Percentiles rank a stretch among this genome's conserved stretches.
These are phyloP conservation scores for Etheostoma nigrum DNA, from an alignment of 2,797 vertebrate genomes.

Conservation along the genomic window DNA sequence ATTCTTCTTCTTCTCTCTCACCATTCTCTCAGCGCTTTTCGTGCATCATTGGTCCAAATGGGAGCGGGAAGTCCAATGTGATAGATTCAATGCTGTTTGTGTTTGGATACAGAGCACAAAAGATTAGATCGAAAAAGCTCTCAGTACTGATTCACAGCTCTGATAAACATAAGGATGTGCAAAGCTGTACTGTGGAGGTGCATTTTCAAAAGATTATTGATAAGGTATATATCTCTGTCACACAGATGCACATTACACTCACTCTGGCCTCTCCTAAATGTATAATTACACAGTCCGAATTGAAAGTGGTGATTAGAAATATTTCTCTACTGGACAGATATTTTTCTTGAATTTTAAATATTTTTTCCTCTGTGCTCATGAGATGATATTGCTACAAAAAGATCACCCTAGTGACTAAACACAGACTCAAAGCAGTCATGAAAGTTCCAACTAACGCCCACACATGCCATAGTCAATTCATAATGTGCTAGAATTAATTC, in stretches of 20 bases:
- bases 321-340: constrained; percentile 14
- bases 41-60: constrained; percentile 98
- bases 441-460: constrained; percentile 59
- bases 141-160: constrained; percentile 98
- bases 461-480: constrained; percentile 43
- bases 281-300: background rate
- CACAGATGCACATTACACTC: constrained; percentile 33
- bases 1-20: constrained; percentile 19
- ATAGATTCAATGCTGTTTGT: constrained; percentile 99
- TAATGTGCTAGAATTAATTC: constrained; percentile 30
- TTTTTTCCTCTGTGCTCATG: constrained; percentile 5
- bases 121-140: constrained; percentile 98
- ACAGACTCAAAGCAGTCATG: constrained; percentile 57
- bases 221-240: constrained; percentile 87
- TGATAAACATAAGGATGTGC: constrained; percentile 91
- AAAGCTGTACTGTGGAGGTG: constrained; percentile 96
- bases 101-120: constrained; percentile 98
- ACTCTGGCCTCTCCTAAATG: constrained; percentile 21
- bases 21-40: constrained; percentile 91
- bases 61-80: constrained; percentile 98
- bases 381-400: constrained; percentile 43
- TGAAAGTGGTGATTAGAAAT: constrained; percentile 8
- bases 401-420: constrained; percentile 55
- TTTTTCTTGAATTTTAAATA: constrained; percentile 40
- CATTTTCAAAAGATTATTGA: constrained; percentile 99